A percentile compares a stretch with the other conserved stretches of the same genome.
phyloP scores from a whole-genome alignment of 2,888 invertebrate species.

The Heliconius sara region DNA sequence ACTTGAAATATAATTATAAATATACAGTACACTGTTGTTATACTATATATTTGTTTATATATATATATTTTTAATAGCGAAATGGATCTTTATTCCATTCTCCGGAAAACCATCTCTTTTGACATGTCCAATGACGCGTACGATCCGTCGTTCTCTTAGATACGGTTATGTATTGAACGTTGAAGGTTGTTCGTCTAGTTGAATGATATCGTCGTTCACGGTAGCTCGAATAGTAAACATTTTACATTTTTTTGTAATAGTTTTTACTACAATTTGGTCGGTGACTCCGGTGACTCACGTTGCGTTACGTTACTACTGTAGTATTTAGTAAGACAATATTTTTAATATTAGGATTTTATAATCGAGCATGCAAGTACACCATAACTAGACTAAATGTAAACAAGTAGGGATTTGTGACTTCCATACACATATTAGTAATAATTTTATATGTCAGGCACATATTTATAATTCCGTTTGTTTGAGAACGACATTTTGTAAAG shows the following conservation, averaged over 20 bases:
- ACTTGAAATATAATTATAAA: too few species aligned
- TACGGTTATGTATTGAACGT: slow-evolving; percentile 34
- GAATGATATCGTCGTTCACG: slow-evolving; percentile 29
- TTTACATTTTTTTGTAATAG: slow-evolving; percentile 39
- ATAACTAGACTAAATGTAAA: slow-evolving; percentile 69
- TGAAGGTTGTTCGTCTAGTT: slow-evolving; percentile 19
- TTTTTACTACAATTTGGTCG: slow-evolving; percentile 44
- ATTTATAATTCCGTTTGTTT: slow-evolving; percentile 5
- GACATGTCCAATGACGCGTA: too few species aligned
- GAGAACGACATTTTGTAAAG: background rate
- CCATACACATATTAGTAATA: slow-evolving; percentile 13
- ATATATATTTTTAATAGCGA: too few species aligned
- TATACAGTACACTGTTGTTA: too few species aligned
- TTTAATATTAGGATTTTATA: slow-evolving; percentile 42
- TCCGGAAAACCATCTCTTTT: too few species aligned
- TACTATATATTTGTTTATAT: too few species aligned
- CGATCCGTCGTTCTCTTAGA: slow-evolving; percentile 10
- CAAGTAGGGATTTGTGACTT: slow-evolving; percentile 55
- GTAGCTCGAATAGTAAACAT: slow-evolving; percentile 42
- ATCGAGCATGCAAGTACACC: slow-evolving; percentile 52
- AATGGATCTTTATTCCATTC: too few species aligned
- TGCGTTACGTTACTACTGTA: slow-evolving; percentile 37
- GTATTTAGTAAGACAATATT: slow-evolving; percentile 39
- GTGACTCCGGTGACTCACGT: slow-evolving; percentile 39
- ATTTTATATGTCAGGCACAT: background rate